A percentile compares a stretch with the other conserved stretches of the same genome.
Conservation (phyloP, 2,797 vertebrate species). For the Graptemys geographica region DNA sequence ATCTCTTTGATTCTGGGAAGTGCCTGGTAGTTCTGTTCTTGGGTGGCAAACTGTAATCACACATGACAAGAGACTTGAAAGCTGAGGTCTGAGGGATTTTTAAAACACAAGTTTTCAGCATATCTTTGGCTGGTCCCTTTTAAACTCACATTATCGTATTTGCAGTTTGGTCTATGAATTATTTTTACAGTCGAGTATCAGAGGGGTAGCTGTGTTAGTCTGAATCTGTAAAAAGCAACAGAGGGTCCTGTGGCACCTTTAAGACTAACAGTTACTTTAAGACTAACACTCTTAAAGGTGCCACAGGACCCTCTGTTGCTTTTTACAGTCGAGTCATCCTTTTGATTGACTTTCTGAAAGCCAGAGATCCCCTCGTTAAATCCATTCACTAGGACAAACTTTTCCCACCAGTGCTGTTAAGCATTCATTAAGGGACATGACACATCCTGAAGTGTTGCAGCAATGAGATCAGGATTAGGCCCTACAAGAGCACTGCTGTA, state of each 20-base stretch:
- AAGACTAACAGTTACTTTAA: too few species aligned
- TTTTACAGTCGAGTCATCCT: neutral
- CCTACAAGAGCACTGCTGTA: neutral
- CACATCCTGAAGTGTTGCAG: neutral
- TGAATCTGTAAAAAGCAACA: too few species aligned
- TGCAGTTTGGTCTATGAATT: neutral
- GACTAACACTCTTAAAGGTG: too few species aligned
- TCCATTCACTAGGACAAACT: neutral
- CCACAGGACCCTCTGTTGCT: too few species aligned
- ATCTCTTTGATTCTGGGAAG: neutral
- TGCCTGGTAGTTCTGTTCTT: neutral
- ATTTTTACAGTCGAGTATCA: neutral
- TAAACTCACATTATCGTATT: neutral
- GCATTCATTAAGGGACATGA: neutral
- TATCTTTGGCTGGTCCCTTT: neutral
- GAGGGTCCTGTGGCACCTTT: too few species aligned
- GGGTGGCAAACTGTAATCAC: neutral
- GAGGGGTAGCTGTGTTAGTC: too few species aligned
- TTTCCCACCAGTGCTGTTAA: constrained; percentile 14
- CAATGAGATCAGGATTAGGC: neutral
- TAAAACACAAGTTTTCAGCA: neutral
- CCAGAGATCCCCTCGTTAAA: neutral
- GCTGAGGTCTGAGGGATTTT: neutral
- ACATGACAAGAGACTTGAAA: neutral
- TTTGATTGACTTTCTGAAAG: neutral